Evolutionary conservation across 2,888 invertebrate genomes (phyloP), one percentile per base, ranked within the genome.

Genomic region (Heliconius hortense): DNA sequence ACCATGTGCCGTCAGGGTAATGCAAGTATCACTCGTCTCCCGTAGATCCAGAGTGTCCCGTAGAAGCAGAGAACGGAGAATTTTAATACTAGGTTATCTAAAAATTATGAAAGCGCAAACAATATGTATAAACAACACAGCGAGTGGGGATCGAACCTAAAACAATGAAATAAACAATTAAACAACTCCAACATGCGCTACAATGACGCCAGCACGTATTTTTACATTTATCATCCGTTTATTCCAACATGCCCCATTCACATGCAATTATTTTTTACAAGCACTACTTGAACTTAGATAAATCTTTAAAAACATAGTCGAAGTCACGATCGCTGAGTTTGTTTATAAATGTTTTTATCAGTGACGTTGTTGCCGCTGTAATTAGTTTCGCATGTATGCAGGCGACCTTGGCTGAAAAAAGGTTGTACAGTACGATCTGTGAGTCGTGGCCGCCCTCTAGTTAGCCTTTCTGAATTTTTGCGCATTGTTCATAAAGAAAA

Each of bases 371-470:
- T 76, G 67, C 78, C 72, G 64, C 59, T 59, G 74, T 78, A 74
- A 77, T 78, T 78, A 75, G 77, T 71, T 76, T 73, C 78, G 73
- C 77, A 69, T 77, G 77, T 74, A 74, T 66, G 70, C 70, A 48
- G 48, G 39, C 75, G 79, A 73, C 80, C 80, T 80, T 79, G 79
- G 63, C 60, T 64, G 72, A 68, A 63, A 78, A 77, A 77, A 75
- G 76, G 77, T 79, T 53, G 31, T 59, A 56, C 56, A 56, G 56
- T 56, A n/a, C n/a, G 8, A 11, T 56, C 56, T 21, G n/a, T n/a
- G 56, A n/a, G 56, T 56, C 21, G 56, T 56, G 56, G 56, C 56
- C 56, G 11, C 10, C n/a, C n/a, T 56, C n/a, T n/a, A 56, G 56
- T 56, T 56, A 56, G 11, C 0, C n/a, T n/a, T 56, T 21, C 53